phyloP scores from a whole-genome alignment of 2,888 invertebrate species.

The Stenotaenia linearis region DNA sequence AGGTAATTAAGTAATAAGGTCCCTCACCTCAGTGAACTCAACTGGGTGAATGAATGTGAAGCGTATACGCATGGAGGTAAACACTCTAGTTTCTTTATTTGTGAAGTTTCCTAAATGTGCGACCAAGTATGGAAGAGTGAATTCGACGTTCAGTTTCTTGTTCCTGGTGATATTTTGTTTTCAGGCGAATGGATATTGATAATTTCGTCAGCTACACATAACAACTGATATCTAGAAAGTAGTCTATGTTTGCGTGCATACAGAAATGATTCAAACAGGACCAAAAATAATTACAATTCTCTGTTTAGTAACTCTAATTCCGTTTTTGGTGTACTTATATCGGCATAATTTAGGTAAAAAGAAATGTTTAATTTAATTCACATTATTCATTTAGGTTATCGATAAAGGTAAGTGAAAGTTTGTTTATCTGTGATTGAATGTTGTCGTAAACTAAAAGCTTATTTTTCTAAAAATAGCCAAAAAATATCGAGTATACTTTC shows the following conservation, averaged over 20 bases:
- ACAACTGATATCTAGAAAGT: too few relatives aligned
- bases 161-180: too few relatives aligned
- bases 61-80: background rate
- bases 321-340: background rate
- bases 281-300: background rate
- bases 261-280: background rate
- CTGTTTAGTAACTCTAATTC: background rate
- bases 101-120: too few relatives aligned
- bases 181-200: too few relatives aligned
- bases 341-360: background rate
- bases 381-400: background rate
- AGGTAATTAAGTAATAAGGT: background rate
- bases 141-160: too few relatives aligned
- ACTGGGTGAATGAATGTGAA: background rate
- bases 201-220: too few relatives aligned
- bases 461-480: too few relatives aligned
- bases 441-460: too few relatives aligned
- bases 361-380: background rate
- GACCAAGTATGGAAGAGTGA: too few relatives aligned
- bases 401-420: too few relatives aligned
- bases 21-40: background rate
- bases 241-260: background rate
- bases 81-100: background rate
- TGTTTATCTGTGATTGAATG: too few relatives aligned
- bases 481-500: too few relatives aligned